Base-by-base conservation (phyloP, 2,888 invertebrate genomes). In the Drosophila kuntzei region DNA sequence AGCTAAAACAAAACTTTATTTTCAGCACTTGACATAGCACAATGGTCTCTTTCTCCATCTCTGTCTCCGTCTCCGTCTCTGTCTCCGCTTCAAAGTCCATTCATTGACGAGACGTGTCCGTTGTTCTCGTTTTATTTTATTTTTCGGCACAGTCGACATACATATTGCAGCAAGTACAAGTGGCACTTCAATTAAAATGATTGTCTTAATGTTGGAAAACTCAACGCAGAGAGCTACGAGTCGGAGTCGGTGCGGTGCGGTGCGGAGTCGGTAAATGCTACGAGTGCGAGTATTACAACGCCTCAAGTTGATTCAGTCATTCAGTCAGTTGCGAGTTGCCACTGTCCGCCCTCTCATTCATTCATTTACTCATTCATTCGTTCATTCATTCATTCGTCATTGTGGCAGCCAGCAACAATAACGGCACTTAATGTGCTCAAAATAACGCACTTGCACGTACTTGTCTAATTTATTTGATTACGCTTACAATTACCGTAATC, bases 101-200 rank as follows among this genome's bases (percentile, higher is more conserved):
- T 64, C 58, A 64, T 46, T 59, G 67, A 60, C 20, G 60, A 53
- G 68, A 53, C 57, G 61, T 67, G 69, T 63, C 61, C 54, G 60
- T 43, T 55, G 54, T 47, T 55, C 58, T 58, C 46, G 36, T 58
- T 54, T 63, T 46, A 43, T 18, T 43, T 55, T 59, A 43, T 18
- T 43, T 55, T 59, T 58, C 14, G 62, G 41, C 50, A 46, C 27
- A 14, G 51, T 18, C 50, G 39, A 49, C 84, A 61, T 62, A 49
- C 84, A 61, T 62, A 58, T 63, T 54, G 39, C 20, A 27, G 27
- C 12, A 9, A 57, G 44, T 60, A 44, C 87, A 77, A 83, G 84
- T 86, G 85, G 68, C 87, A 84, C 84, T 84, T 81, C 87, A 84
- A 84, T 84, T 87, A 84, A 89, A 84, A 84, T 84, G 84, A 87